phyloP scores from a whole-genome alignment of 1,140 invertebrate genomes.

The Meteorus sp. region DNA sequence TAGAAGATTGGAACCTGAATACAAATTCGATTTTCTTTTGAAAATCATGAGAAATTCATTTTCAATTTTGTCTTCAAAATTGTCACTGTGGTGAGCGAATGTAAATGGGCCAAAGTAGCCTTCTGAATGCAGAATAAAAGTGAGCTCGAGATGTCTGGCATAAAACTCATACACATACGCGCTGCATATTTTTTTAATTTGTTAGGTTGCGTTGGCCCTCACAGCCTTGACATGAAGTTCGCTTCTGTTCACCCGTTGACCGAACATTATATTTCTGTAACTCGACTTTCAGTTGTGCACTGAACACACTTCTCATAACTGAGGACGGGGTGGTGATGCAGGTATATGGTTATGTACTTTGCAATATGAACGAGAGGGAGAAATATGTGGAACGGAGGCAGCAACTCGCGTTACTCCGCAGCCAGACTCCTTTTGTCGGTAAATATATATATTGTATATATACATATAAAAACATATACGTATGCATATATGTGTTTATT shows the following conservation, averaged over 20 bases:
- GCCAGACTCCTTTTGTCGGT: slow-evolving; percentile 21
- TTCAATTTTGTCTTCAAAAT: too few species aligned
- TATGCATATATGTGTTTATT: slow-evolving; percentile 16
- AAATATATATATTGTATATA: slow-evolving; percentile 8
- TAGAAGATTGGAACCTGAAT: too few species aligned
- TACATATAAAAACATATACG: not conserved
- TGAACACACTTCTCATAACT: not conserved
- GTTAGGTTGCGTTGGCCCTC: not conserved
- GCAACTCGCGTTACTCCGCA: not conserved
- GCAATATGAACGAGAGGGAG: not conserved
- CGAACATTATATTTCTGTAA: slow-evolving; percentile 34
- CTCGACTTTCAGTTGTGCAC: slow-evolving; percentile 4
- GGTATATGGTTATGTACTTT: too few species aligned
- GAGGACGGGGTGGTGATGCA: not conserved
- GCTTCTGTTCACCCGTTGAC: not conserved
- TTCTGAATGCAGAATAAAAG: too few species aligned
- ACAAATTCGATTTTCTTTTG: too few species aligned
- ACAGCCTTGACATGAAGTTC: slow-evolving; percentile 25
- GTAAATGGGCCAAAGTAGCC: too few species aligned
- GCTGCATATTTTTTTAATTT: not conserved
- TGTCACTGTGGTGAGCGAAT: too few species aligned
- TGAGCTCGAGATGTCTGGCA: too few species aligned
- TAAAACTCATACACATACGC: not conserved
- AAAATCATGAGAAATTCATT: too few species aligned
- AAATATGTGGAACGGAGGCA: slow-evolving; percentile 10